phyloP scores from a whole-genome alignment of 2,888 invertebrate genomes.

The Apamea monoglypha region DNA sequence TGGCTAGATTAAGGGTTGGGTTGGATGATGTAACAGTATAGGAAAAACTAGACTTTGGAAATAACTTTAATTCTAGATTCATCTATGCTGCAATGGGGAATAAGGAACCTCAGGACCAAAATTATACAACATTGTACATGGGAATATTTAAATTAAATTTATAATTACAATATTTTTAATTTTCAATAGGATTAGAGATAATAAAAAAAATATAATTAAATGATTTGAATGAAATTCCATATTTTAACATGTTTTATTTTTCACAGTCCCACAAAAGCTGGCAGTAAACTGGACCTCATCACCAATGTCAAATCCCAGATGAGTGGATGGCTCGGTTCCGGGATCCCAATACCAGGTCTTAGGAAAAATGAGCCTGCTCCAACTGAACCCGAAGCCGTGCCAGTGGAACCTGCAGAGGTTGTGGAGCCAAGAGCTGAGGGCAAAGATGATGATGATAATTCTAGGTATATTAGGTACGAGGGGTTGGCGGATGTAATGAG shows the following conservation, averaged over 20 bases:
- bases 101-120: background rate
- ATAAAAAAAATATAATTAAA: background rate
- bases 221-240: background rate
- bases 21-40: conserved; percentile 18
- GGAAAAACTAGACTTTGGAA: background rate
- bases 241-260: conserved; percentile 55
- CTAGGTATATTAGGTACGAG: conserved; percentile 94
- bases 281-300: conserved; percentile 94
- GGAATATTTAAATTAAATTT: background rate
- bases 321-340: conserved; percentile 95
- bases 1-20: conserved; percentile 1
- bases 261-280: conserved; percentile 93
- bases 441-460: conserved; percentile 96
- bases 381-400: conserved; percentile 85
- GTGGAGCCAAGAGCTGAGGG: conserved; percentile 82
- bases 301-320: conserved; percentile 96
- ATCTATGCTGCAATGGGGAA: background rate
- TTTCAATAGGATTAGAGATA: background rate
- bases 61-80: background rate
- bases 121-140: conserved; percentile 3
- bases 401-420: conserved; percentile 84
- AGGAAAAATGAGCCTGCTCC: conserved; percentile 92
- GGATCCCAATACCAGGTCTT: conserved; percentile 94
- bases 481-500: conserved; percentile 90
- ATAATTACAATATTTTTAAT: background rate